Evolutionary conservation across 2,113 vertebrate genomes (phyloP), one percentile per base, ranked within the genome.

Genomic region (Barbus barbus): DNA sequence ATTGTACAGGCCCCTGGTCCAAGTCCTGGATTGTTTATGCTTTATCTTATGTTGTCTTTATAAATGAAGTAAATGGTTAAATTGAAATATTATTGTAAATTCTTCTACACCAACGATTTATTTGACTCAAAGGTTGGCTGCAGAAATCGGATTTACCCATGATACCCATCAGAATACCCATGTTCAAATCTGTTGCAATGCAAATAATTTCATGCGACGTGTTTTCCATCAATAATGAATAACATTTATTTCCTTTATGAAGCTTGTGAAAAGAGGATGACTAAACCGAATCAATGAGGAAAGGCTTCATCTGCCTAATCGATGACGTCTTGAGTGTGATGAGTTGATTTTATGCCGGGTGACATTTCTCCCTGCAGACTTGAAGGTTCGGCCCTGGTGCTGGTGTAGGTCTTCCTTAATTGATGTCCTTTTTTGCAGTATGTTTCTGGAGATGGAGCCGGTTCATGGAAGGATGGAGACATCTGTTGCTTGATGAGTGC

Each of bases 201-300:
- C 14, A 3, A 9, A 18, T 65, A 0, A 18, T 9, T 65, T 65
- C 69, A 72, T 22, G 22, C 14, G 33, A 5, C 2, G 22, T 44
- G 22, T 48, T 80, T 80, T 65, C 78, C 18, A 2, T 80, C 78
- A 67, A 81, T 67, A 51, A 81, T 9, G 41, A 81, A 67, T 67
- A 48, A 31, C 16, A 48, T 44, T 79, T 48, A n/a, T 67, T 80
- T 33, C 61, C 78, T 22, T 79, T 63, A 46, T 63, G 78, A 58
- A 56, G 44, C n/a, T 51, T 2, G 46, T 28, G 24, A 79, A 79
- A 20, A 79, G 77, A 60, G 51, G 11, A 78, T 3, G 3, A 12
- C 22, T 44, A 22, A 28, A 65, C 5, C 16, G n/a, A 81, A 81
- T 81, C 78, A 48, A 81, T 67, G 77, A 63, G 76, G 75, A 78